These are phyloP conservation scores for Coelinius sp. DNA, from an alignment of 2,888 invertebrate species.

Conservation along the genomic window DNA sequence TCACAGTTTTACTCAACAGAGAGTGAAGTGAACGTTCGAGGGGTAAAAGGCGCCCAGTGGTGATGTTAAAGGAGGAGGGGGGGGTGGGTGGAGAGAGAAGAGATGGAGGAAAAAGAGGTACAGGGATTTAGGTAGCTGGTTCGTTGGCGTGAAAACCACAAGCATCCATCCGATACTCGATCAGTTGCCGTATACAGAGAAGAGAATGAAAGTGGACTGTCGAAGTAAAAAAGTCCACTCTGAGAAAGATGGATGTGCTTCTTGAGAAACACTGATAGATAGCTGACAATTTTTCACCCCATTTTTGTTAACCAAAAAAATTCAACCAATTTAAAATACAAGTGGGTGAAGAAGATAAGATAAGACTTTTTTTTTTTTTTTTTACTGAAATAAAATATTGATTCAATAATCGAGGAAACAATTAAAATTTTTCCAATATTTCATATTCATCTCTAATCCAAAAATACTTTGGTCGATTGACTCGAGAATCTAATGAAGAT, in stretches of 20 bases:
- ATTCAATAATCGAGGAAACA: background rate
- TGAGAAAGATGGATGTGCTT: constrained; percentile 45
- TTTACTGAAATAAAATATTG: background rate
- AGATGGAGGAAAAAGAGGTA: constrained; percentile 23
- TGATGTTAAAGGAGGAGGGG: constrained; percentile 12
- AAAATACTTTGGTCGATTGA: constrained; percentile 13
- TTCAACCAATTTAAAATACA: background rate
- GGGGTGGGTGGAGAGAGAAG: constrained; percentile 6
- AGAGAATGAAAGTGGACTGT: constrained; percentile 33
- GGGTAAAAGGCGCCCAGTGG: constrained; percentile 17
- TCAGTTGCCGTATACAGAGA: constrained; percentile 47
- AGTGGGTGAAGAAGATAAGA: constrained; percentile 18
- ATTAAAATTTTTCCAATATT: background rate
- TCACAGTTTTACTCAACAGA: constrained; percentile 29
- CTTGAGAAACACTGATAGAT: constrained; percentile 55
- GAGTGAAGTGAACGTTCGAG: constrained; percentile 38
- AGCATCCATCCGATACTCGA: constrained; percentile 54
- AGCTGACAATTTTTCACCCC: constrained; percentile 41
- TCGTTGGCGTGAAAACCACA: constrained; percentile 52
- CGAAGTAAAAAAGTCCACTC: constrained; percentile 43
- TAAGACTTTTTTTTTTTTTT: constrained; percentile 32
- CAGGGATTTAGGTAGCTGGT: constrained; percentile 48
- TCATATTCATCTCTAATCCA: background rate
- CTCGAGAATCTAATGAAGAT: constrained; percentile 21
- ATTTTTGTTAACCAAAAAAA: constrained; percentile 6